A percentile compares a stretch with the other conserved stretches of the same genome.
Evolutionary conservation across 2,113 vertebrate species (phyloP).

Genomic region (Thamnaconus septentrionalis): DNA sequence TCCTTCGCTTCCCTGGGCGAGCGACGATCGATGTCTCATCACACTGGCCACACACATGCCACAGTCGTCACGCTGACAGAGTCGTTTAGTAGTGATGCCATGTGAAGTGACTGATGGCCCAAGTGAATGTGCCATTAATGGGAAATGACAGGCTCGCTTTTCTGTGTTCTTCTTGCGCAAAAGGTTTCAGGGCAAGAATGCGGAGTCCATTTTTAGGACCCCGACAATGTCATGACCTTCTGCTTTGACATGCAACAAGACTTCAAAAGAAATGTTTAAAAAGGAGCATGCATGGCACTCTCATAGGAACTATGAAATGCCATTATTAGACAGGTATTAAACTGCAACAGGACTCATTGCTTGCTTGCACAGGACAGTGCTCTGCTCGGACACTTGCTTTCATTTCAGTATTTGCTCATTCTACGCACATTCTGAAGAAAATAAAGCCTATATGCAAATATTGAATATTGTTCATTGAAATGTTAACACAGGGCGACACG

Average conservation of each 20-base stretch:
- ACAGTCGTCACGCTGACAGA: slow-evolving; percentile 55
- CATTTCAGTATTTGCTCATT: no score
- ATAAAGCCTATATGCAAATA: no score
- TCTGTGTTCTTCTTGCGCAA: slow-evolving; percentile 47
- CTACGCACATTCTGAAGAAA: no score
- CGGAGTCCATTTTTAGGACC: slow-evolving; percentile 58
- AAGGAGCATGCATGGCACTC: no score
- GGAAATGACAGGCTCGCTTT: slow-evolving; percentile 62
- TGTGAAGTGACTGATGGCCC: slow-evolving; percentile 62
- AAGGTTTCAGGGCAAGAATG: slow-evolving; percentile 39
- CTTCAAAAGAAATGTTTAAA: background rate
- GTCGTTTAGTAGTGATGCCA: slow-evolving; percentile 60
- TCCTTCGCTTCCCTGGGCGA: slow-evolving; percentile 21
- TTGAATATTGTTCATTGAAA: no score
- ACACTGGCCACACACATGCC: slow-evolving; percentile 50
- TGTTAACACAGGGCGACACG: no score
- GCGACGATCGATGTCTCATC: slow-evolving; percentile 46
- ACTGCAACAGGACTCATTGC: no score
- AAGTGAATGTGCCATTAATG: slow-evolving; percentile 40
- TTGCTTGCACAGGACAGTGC: no score
- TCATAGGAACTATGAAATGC: no score
- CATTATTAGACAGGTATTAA: no score
- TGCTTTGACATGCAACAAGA: slow-evolving; percentile 9
- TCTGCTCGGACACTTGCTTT: no score
- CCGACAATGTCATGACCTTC: slow-evolving; percentile 57